Evolutionary conservation across 2,888 invertebrate genomes (phyloP).

Genomic region (Oxyteleia sp.): DNA sequence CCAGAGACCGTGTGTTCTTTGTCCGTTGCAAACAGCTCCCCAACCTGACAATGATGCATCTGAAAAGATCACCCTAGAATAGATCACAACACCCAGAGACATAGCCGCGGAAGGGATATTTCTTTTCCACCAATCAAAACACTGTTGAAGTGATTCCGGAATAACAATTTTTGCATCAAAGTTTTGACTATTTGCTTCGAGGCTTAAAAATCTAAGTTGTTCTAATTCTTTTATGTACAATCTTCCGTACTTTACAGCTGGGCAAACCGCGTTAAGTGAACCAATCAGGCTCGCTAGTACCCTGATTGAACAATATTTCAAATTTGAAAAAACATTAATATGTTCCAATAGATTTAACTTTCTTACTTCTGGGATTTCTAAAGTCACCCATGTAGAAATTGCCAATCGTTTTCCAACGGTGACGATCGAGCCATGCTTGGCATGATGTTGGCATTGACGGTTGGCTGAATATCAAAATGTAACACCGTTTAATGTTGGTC

Average conservation of each 20-base stretch:
- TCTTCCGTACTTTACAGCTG: slow-evolving; percentile 35
- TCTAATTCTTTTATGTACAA: slow-evolving; percentile 18
- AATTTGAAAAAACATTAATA: neutral
- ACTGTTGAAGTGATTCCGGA: neutral
- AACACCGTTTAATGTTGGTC: too few relatives aligned
- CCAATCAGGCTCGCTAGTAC: slow-evolving; percentile 18
- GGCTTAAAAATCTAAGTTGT: slow-evolving; percentile 11
- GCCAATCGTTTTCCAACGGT: too few relatives aligned
- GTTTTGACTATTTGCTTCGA: neutral
- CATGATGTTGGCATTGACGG: too few relatives aligned
- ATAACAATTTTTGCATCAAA: neutral
- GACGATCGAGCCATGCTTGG: too few relatives aligned
- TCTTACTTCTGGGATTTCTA: slow-evolving; percentile 19
- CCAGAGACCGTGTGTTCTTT: slow-evolving; percentile 18
- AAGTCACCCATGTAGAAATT: too few relatives aligned
- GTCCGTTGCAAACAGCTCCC: neutral
- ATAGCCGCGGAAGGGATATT: neutral
- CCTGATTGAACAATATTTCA: slow-evolving; percentile 12
- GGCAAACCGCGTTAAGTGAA: slow-evolving; percentile 22
- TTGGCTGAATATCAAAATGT: too few relatives aligned
- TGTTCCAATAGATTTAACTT: neutral
- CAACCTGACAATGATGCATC: slow-evolving; percentile 16
- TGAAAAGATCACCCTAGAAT: slow-evolving; percentile 7
- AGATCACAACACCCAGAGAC: neutral
- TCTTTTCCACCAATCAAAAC: slow-evolving; percentile 31